Evolutionary conservation across 1,140 invertebrate genomes (phyloP), one percentile per base, ranked within the genome.

Genomic region (Macrotrachela quadricornifera): DNA sequence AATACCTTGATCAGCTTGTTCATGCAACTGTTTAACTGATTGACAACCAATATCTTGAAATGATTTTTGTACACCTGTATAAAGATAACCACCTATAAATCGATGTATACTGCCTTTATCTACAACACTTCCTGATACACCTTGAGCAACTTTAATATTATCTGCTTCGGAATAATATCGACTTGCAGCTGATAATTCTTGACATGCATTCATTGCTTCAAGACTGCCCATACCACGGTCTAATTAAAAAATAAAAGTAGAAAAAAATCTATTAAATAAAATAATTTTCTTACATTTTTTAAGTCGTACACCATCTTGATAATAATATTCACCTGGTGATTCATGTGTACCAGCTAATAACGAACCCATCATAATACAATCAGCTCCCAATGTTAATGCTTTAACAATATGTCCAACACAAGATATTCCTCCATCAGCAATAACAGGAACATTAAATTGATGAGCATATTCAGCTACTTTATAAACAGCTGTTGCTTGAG

Each of bases 291-390:
- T 30, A 30, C 21, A 99, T 66, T 97, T 97, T 69, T 97, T 99
- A 16, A 97, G 69, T 49, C 91, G 77, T 0, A 97, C 88, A 46
- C 92, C 92, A 73, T 96, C 88, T 47, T 86, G 87, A 65, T 92
- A 97, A 72, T 88, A 96, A 65, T 96, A 96, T 70, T 96, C 90
- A 39, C 92, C 92, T 1, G 92, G 92, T 16, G 92, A 86, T 73
- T 97, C 94, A 2, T 84, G 87, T 6, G 91, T 97, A 11, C 91
- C 92, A 52, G 94, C 94, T 46, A 99, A 68, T 57, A 97, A 74
- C 0, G 88, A 94, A 14, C 94, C 94, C 92, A 97, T 97, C 94
- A 99, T 99, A 0, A 92, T 90, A 67, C 58, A 37, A 61, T 59
- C 21, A 14, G 90, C 90, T 17, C 91, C 91, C 41, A 95, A 69